Conservation (phyloP, 2,888 invertebrate species). For the Oegoconia quadripuncta region DNA sequence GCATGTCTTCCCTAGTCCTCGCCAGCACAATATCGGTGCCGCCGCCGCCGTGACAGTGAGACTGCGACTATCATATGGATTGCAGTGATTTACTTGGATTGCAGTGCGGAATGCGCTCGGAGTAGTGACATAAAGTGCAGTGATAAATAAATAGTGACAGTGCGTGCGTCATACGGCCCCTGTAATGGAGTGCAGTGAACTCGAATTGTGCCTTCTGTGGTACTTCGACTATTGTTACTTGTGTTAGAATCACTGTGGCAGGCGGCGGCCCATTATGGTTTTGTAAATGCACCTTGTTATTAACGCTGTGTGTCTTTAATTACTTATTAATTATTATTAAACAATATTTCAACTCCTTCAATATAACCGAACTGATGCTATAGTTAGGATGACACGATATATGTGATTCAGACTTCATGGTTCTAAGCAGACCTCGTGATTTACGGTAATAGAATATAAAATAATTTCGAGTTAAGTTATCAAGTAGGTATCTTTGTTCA, state of each 20-base stretch:
- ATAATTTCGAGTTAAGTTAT: too few relatives aligned
- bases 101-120: slow-evolving; percentile 65
- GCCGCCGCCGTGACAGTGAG: slow-evolving; percentile 64
- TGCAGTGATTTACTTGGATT: slow-evolving; percentile 74
- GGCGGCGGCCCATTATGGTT: slow-evolving; percentile 65
- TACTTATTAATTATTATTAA: neutral
- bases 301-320: slow-evolving; percentile 49
- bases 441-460: too few relatives aligned
- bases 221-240: slow-evolving; percentile 10
- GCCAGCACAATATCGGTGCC: slow-evolving; percentile 53
- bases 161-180: slow-evolving; percentile 39
- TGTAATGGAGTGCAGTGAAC: slow-evolving; percentile 57
- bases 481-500: too few relatives aligned
- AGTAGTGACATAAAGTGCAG: slow-evolving; percentile 61
- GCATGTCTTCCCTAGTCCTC: slow-evolving; percentile 37
- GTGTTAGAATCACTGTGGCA: slow-evolving; percentile 42
- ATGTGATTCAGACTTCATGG: too few relatives aligned
- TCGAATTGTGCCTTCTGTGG: slow-evolving; percentile 26
- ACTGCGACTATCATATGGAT: slow-evolving; percentile 53
- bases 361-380: too few relatives aligned
- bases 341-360: too few relatives aligned
- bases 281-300: slow-evolving; percentile 61
- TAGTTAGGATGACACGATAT: too few relatives aligned
- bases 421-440: too few relatives aligned
- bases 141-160: slow-evolving; percentile 62